A percentile compares a stretch with the other conserved stretches of the same genome.
Evolutionary conservation across 2,888 invertebrate genomes (phyloP).

Genomic region (Polia nebulosa): DNA sequence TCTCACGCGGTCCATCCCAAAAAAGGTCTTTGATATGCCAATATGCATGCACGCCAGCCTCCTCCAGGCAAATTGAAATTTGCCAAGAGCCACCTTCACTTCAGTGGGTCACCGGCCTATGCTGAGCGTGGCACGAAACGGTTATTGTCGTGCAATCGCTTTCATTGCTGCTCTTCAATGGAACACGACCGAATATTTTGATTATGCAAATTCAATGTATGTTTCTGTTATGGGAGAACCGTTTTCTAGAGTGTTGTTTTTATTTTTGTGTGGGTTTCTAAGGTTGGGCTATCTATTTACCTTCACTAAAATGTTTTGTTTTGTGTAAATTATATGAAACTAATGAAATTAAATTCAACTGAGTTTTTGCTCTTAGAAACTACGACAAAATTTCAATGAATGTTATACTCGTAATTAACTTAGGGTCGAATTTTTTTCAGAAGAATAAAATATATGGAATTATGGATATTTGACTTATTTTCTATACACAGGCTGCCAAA

Average conservation of each 20-base stretch:
- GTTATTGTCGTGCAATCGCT: constrained; percentile 61
- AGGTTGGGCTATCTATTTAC: not conserved
- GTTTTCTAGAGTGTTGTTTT: constrained; percentile 21
- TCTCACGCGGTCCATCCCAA: constrained; percentile 40
- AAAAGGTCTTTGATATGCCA: constrained; percentile 77
- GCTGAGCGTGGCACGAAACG: constrained; percentile 63
- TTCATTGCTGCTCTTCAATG: constrained; percentile 48
- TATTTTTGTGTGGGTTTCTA: constrained; percentile 9
- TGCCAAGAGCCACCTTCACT: constrained; percentile 65
- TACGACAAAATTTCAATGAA: not conserved
- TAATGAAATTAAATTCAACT: no score
- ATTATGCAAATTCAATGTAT: constrained; percentile 48
- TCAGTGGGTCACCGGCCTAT: constrained; percentile 56
- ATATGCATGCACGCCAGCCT: constrained; percentile 79
- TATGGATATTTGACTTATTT: no score
- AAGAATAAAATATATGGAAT: no score
- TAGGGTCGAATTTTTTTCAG: no score
- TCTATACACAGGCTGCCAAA: no score
- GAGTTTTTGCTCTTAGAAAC: not conserved
- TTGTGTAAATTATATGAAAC: no score
- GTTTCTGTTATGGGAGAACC: constrained; percentile 15
- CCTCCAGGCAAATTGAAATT: constrained; percentile 81
- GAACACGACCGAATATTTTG: constrained; percentile 37
- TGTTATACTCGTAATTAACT: no score
- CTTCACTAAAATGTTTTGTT: not conserved